Conservation (phyloP, 2,113 vertebrate species). For the Dermatemys mawii region DNA sequence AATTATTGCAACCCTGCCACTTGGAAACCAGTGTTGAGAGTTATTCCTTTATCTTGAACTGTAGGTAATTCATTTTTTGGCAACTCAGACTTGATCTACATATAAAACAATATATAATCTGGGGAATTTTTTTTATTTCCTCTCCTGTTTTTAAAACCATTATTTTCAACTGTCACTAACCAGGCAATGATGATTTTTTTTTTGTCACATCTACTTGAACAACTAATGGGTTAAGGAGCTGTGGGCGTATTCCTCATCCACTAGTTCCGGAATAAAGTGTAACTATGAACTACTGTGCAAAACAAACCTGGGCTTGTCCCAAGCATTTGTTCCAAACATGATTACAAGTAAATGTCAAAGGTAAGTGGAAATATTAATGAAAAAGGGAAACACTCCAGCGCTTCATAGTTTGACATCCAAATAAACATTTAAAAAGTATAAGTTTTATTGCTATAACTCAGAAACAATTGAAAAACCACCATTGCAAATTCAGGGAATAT, state of each 20-base stretch:
- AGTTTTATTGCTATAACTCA: background rate
- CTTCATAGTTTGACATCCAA: background rate
- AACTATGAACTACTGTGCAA: constrained; percentile 16
- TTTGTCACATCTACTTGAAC: background rate
- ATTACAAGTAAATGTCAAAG: background rate
- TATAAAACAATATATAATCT: background rate
- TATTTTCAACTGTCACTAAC: background rate
- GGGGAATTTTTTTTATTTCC: background rate
- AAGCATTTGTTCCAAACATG: background rate
- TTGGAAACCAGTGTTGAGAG: background rate
- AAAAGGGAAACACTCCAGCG: background rate
- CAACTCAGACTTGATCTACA: background rate
- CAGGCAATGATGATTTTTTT: background rate
- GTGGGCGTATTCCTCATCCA: background rate
- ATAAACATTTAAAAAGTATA: background rate
- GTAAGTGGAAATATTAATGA: background rate
- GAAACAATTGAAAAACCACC: background rate
- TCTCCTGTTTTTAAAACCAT: background rate
- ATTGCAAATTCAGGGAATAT: background rate
- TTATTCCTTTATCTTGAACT: background rate
- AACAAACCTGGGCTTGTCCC: constrained; percentile 42
- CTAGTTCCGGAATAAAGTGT: constrained; percentile 6
- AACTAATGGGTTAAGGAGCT: constrained; percentile 14
- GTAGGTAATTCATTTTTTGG: background rate
- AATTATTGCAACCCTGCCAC: background rate